These are phyloP conservation scores for Salarias fasciatus DNA, from an alignment of 2,797 vertebrate genomes.

Conservation along the genomic window DNA sequence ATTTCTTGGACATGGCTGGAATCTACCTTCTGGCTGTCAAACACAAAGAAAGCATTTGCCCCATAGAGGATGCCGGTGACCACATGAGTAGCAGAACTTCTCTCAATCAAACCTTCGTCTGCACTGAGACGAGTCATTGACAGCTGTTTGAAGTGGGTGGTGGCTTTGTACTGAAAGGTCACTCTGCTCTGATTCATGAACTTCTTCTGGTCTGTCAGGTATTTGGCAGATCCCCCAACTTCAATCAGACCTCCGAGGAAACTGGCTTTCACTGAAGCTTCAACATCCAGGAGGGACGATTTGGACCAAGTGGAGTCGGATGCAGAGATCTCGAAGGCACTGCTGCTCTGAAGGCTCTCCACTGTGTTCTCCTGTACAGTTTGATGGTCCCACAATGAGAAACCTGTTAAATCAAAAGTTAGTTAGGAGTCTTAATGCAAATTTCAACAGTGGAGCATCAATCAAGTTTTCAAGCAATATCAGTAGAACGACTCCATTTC, in stretches of 20 bases:
- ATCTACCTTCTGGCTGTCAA: no score
- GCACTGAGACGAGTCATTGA: conserved; percentile 1
- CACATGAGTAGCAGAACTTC: conserved; percentile 52
- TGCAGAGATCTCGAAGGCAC: no score
- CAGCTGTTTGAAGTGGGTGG: conserved; percentile 5
- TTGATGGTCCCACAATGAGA: no score
- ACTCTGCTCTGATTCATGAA: conserved; percentile 39
- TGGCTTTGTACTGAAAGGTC: conserved; percentile 14
- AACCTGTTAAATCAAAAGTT: no score
- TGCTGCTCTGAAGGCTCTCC: no score
- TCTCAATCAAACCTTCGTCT: neutral
- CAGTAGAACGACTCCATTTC: no score
- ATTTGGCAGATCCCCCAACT: conserved; percentile 4
- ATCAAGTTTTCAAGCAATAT: no score
- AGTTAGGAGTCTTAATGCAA: no score
- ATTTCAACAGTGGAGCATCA: no score
- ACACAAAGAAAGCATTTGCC: no score
- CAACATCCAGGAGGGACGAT: conserved; percentile 10
- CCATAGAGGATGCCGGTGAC: conserved; percentile 62
- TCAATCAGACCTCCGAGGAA: conserved; percentile 17
- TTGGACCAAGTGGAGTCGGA: neutral
- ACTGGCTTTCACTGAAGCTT: conserved; percentile 27
- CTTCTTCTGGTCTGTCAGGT: conserved; percentile 27
- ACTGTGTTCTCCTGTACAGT: no score
- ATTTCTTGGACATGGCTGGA: no score